These are phyloP conservation scores for Cephus runcator DNA, from an alignment of 2,888 invertebrate species.

Conservation along the genomic window DNA sequence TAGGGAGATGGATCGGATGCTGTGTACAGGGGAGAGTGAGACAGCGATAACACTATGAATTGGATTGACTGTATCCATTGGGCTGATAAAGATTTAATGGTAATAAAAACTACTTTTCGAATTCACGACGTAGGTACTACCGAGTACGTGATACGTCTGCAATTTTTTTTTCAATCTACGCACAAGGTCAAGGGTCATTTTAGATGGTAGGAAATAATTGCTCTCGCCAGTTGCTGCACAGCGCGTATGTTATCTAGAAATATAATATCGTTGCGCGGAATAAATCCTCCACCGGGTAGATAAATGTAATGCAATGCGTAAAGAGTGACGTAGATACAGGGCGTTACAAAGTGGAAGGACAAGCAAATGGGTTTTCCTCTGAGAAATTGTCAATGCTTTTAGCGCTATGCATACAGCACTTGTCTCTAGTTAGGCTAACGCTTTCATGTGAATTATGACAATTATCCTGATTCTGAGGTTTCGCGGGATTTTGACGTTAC, in stretches of 20 bases:
- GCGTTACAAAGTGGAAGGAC: neutral
- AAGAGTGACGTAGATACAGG: neutral
- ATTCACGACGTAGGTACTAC: neutral
- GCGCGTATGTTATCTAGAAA: neutral
- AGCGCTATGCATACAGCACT: constrained; percentile 19
- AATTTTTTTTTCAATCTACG: neutral
- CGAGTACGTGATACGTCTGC: neutral
- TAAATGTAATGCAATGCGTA: neutral
- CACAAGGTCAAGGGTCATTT: neutral
- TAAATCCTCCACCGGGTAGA: neutral
- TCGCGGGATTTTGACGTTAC: neutral
- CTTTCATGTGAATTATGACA: constrained; percentile 18
- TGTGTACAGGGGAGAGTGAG: neutral
- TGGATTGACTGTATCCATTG: neutral
- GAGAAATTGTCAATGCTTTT: constrained; percentile 38
- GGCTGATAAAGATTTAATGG: neutral
- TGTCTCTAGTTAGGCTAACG: constrained; percentile 7
- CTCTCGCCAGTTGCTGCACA: neutral
- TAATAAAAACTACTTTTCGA: neutral
- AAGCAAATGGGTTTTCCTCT: constrained; percentile 23
- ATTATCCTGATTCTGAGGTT: neutral
- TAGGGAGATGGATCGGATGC: neutral
- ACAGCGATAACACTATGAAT: neutral
- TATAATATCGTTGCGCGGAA: neutral
- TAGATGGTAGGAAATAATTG: neutral